Evolutionary conservation across 1,140 invertebrate genomes (phyloP).

Genomic region (Drosophila setifemur): DNA sequence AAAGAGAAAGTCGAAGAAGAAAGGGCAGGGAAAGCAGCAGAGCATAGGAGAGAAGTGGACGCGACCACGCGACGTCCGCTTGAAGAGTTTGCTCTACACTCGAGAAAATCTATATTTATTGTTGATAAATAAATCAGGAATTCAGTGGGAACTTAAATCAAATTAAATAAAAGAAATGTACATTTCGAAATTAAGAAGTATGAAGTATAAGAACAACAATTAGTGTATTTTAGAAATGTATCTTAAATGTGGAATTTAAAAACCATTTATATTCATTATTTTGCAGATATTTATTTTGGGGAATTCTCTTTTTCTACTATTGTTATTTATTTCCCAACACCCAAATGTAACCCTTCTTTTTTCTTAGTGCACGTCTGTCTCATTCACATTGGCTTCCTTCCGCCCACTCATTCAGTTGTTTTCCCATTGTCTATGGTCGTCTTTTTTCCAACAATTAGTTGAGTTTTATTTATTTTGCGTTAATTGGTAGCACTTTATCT

Average conservation of each 20-base stretch:
- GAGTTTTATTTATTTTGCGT: constrained; percentile 82
- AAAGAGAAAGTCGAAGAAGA: background rate
- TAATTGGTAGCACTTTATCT: constrained; percentile 82
- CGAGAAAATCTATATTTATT: background rate
- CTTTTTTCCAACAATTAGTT: constrained; percentile 79
- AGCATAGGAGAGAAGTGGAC: constrained; percentile 51
- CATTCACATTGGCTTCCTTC: constrained; percentile 15
- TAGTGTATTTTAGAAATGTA: too few relatives aligned
- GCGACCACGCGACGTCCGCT: constrained; percentile 32
- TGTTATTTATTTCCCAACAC: too few relatives aligned
- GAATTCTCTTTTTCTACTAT: too few relatives aligned
- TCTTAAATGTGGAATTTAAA: too few relatives aligned
- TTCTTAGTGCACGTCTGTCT: background rate
- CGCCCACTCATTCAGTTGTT: constrained; percentile 15
- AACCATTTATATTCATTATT: too few relatives aligned
- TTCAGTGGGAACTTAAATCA: too few relatives aligned
- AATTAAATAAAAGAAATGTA: too few relatives aligned
- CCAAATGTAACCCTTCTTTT: too few relatives aligned
- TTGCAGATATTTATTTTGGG: too few relatives aligned
- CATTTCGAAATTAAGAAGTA: too few relatives aligned
- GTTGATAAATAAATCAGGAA: too few relatives aligned
- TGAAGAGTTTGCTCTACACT: constrained; percentile 60
- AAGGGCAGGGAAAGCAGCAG: background rate
- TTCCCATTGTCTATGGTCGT: constrained; percentile 41
- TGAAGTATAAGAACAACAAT: too few relatives aligned